A percentile compares a stretch with the other conserved stretches of the same genome.
phyloP scores from a whole-genome alignment of 2,888 invertebrate species.

The Hypena proboscidalis region DNA sequence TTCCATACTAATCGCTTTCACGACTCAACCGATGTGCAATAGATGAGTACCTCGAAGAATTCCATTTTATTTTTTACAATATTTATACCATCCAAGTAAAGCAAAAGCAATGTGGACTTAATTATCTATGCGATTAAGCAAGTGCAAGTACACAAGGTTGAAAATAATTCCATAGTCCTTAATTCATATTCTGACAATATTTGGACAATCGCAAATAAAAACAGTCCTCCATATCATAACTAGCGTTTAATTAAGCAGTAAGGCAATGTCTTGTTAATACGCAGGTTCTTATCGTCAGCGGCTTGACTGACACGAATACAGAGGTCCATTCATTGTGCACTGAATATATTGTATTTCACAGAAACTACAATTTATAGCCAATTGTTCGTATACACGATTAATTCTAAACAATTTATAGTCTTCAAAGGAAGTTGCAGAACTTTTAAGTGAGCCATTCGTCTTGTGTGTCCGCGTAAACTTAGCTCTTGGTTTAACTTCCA shows the following conservation, averaged over 20 bases:
- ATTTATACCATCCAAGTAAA: too few species aligned
- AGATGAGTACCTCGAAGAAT: too few species aligned
- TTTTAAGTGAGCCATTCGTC: background rate
- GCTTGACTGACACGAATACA: slow-evolving; percentile 10
- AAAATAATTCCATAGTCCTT: too few species aligned
- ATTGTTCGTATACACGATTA: slow-evolving; percentile 47
- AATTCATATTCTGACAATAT: too few species aligned
- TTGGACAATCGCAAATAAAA: too few species aligned
- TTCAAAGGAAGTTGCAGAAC: slow-evolving; percentile 14
- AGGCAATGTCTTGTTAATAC: background rate
- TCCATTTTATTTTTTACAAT: too few species aligned
- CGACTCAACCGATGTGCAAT: too few species aligned
- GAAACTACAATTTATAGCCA: slow-evolving; percentile 49
- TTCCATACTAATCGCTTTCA: background rate
- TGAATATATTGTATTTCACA: slow-evolving; percentile 35
- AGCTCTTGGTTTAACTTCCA: too few species aligned
- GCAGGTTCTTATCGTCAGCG: background rate
- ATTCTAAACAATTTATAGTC: slow-evolving; percentile 37
- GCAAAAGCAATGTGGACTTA: too few species aligned
- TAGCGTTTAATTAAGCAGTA: slow-evolving; percentile 1
- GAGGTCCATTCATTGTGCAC: slow-evolving; percentile 25
- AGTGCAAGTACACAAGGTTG: too few species aligned
- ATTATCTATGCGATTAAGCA: too few species aligned
- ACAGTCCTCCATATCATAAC: too few species aligned
- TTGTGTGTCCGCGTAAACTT: background rate